Conservation (phyloP, 2,113 vertebrate genomes). For the Tringa solitaria region DNA sequence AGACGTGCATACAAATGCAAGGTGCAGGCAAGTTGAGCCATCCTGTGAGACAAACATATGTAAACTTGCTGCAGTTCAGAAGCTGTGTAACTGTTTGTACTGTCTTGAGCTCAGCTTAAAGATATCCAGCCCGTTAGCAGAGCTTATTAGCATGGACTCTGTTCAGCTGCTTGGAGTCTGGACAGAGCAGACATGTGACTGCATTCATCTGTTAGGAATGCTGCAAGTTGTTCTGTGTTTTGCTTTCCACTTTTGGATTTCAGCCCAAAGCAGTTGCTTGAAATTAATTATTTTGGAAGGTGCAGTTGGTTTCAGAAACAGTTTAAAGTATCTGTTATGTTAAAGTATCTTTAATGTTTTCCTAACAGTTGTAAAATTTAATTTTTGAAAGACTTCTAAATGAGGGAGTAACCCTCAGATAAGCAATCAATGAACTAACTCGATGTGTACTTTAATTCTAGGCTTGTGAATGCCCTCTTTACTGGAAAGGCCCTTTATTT, state of each 20-base stretch:
- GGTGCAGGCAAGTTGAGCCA: not conserved
- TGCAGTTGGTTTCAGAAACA: not conserved
- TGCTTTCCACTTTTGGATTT: not conserved
- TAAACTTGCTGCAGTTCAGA: not conserved
- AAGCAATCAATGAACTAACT: not conserved
- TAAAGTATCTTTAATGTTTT: not conserved
- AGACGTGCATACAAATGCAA: not conserved
- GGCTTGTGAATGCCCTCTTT: constrained; percentile 94
- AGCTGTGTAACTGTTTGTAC: not conserved
- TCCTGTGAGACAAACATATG: not conserved
- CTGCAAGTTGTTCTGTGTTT: not conserved
- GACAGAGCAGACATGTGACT: not conserved
- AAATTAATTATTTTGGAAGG: not conserved
- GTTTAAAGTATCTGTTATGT: not conserved
- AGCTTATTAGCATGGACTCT: not conserved
- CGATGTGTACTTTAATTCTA: constrained; percentile 34
- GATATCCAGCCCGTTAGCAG: not conserved
- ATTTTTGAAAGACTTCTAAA: not conserved
- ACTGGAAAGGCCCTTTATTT: constrained; percentile 96
- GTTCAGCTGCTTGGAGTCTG: not conserved
- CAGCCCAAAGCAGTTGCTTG: not conserved
- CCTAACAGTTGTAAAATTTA: not conserved
- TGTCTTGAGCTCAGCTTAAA: not conserved
- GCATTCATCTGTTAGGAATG: not conserved
- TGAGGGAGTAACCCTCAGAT: not conserved